These are phyloP conservation scores for Idaea straminata DNA, from an alignment of 2,888 invertebrate genomes.

Conservation along the genomic window DNA sequence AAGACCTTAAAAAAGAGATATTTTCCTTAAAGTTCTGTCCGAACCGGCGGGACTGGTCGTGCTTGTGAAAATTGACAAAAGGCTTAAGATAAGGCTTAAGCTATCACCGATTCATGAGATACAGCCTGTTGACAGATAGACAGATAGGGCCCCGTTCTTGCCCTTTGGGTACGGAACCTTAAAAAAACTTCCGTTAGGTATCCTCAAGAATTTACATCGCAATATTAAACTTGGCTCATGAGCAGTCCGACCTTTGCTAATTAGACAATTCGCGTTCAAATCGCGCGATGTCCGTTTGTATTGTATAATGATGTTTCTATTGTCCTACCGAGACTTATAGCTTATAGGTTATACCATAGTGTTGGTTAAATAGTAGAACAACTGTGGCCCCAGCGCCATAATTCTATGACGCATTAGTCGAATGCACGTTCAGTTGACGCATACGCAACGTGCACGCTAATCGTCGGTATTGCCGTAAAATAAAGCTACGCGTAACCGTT, in stretches of 20 bases:
- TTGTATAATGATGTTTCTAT: conserved; percentile 67
- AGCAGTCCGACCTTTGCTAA: conserved; percentile 37
- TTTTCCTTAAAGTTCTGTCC: neutral
- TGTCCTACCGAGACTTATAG: conserved; percentile 59
- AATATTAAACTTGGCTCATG: conserved; percentile 7
- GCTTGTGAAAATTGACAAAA: neutral
- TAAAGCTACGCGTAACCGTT: too few species aligned
- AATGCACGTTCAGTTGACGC: too few species aligned
- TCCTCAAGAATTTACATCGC: conserved; percentile 7
- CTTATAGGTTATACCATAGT: conserved; percentile 55
- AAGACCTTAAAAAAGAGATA: neutral
- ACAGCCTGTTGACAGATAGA: too few species aligned
- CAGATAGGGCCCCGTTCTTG: too few species aligned
- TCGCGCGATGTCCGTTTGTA: conserved; percentile 48
- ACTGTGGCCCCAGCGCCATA: conserved; percentile 9
- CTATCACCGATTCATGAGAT: too few species aligned
- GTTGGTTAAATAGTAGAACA: conserved; percentile 5
- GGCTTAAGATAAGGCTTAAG: neutral
- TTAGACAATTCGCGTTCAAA: conserved; percentile 67
- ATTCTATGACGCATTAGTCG: neutral
- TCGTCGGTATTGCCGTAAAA: too few species aligned
- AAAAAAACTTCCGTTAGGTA: neutral
- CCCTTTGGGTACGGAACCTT: too few species aligned
- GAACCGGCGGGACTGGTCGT: neutral
- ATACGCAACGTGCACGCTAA: too few species aligned